Percentiles rank a stretch among this genome's conserved stretches.
These are phyloP conservation scores for Arge pagana DNA, from an alignment of 2,888 invertebrate genomes.

Conservation along the genomic window DNA sequence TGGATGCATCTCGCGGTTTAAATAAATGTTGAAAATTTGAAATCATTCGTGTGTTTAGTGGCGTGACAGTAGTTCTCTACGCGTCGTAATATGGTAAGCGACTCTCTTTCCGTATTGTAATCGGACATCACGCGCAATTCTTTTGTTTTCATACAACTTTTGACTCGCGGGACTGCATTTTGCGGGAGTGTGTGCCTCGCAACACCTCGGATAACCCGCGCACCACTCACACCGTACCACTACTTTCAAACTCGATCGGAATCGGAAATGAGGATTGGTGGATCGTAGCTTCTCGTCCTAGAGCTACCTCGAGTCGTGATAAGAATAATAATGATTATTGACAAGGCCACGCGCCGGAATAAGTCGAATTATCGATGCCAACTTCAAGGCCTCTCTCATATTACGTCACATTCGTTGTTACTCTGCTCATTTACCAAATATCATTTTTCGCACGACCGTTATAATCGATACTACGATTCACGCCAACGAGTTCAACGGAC, in stretches of 20 bases:
- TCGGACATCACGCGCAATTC: background rate
- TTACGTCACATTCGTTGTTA: too few species aligned
- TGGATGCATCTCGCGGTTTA: constrained; percentile 40
- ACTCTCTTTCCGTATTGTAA: background rate
- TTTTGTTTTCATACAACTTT: constrained; percentile 14
- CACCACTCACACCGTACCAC: constrained; percentile 3
- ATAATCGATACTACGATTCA: too few species aligned
- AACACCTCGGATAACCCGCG: too few species aligned
- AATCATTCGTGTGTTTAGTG: constrained; percentile 6
- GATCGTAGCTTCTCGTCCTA: background rate
- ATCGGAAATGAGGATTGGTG: constrained; percentile 9
- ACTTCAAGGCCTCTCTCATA: too few species aligned
- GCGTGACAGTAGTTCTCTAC: constrained; percentile 3
- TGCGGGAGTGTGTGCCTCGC: too few species aligned
- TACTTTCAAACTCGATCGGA: constrained; percentile 4
- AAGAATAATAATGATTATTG: constrained; percentile 9
- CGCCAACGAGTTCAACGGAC: too few species aligned
- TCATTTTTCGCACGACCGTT: too few species aligned
- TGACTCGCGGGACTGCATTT: background rate
- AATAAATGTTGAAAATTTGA: constrained; percentile 32
- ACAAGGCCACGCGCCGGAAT: constrained; percentile 9
- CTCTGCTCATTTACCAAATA: too few species aligned
- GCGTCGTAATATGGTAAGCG: constrained; percentile 9
- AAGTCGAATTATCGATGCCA: too few species aligned
- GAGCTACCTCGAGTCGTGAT: too few species aligned